Conservation (phyloP, 2,113 vertebrate species). For the Cryptomyrus ogoouensis region DNA sequence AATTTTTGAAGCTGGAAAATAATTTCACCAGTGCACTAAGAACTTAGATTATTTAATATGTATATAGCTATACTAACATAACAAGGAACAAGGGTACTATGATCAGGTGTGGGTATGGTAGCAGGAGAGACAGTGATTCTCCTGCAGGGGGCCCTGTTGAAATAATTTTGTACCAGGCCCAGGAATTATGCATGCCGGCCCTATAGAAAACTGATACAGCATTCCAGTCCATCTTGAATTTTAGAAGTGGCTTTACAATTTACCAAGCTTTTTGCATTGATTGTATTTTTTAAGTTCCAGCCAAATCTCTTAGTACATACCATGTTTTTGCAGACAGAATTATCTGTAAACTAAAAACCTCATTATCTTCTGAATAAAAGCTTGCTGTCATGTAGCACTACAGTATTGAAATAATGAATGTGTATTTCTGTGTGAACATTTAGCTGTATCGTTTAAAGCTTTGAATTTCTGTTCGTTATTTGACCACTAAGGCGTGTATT, state of each 20-base stretch:
- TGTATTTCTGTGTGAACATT: not conserved
- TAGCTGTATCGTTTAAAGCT: not conserved
- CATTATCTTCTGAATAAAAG: not conserved
- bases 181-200: not conserved
- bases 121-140: not conserved
- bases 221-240: not conserved
- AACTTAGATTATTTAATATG: not conserved
- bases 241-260: not conserved
- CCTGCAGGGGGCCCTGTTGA: not conserved
- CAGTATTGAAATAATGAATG: not conserved
- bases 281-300: not conserved
- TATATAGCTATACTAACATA: not conserved
- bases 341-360: not conserved
- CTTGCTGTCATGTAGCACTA: not conserved
- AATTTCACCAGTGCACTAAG: not conserved
- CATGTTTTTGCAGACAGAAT: not conserved
- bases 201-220: not conserved
- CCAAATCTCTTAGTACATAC: not conserved
- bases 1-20: not conserved
- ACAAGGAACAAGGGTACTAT: not conserved
- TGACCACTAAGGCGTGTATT: not conserved
- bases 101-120: not conserved
- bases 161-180: not conserved
- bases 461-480: not conserved
- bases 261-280: not conserved